phyloP scores from a whole-genome alignment of 1,140 invertebrate genomes.

The Diorhabda carinulata region DNA sequence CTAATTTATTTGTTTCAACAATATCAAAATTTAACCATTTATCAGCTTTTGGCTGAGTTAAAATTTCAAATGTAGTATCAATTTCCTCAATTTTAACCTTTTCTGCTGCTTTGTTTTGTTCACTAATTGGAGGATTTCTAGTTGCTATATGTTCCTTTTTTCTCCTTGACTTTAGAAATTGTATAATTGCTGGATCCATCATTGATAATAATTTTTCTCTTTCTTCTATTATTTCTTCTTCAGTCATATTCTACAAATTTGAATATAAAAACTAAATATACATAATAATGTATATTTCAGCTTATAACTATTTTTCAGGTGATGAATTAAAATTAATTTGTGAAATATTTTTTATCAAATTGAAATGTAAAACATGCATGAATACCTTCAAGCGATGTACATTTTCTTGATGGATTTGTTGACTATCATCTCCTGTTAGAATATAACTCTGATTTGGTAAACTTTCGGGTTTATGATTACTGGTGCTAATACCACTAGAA shows the following conservation, averaged over 20 bases:
- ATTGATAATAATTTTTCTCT: slow-evolving; percentile 61
- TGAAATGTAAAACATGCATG: background rate
- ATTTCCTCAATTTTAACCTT: slow-evolving; percentile 36
- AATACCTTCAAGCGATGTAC: slow-evolving; percentile 55
- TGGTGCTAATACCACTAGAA: background rate
- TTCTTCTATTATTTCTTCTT: slow-evolving; percentile 73
- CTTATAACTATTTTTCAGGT: background rate
- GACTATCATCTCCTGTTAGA: slow-evolving; percentile 53
- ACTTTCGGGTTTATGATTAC: slow-evolving; percentile 1
- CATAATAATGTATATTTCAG: background rate
- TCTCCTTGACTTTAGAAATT: slow-evolving; percentile 60
- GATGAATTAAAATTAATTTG: background rate
- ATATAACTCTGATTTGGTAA: slow-evolving; percentile 51
- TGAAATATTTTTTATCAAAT: background rate
- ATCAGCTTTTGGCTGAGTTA: slow-evolving; percentile 58
- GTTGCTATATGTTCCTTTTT: slow-evolving; percentile 24
- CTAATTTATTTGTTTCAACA: slow-evolving; percentile 76
- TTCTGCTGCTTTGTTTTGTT: slow-evolving; percentile 39
- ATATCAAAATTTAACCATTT: slow-evolving; percentile 80
- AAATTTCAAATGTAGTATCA: slow-evolving; percentile 50
- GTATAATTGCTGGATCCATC: slow-evolving; percentile 63
- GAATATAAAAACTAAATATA: background rate
- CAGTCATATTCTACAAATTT: slow-evolving; percentile 54
- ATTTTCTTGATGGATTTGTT: slow-evolving; percentile 73
- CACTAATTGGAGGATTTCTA: slow-evolving; percentile 39